Base-by-base conservation (phyloP, 2,888 invertebrate species). In the Aphrophora alni region DNA sequence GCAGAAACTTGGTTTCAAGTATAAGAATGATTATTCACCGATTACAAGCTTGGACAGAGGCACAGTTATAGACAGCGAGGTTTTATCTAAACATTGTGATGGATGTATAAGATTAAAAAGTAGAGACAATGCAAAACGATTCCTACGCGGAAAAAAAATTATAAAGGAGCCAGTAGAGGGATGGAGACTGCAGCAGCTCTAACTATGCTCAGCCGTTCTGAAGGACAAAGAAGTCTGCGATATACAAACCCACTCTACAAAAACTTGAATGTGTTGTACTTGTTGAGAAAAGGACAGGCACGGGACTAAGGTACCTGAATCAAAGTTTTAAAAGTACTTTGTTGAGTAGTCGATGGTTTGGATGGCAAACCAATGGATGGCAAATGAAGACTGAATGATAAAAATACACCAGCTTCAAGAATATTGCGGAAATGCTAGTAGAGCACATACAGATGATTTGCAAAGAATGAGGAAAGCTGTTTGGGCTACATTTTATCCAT, bases 1-100 rank as follows among this genome's bases (percentile, higher is more conserved):
- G 81, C 81, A 81, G 25, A 81, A 78, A 75, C 73, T 77, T 17
- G 77, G 81, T 21, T 74, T 69, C 73, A 78, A 44, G 26, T 78
- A 27, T 0, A 68, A 38, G 25, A 75, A 81, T 44, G 75, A 70
- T n/a, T 44, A 44, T 27, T 28, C 25, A 38, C 27, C 71, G 0
- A 26, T 44, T n/a, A 69, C 44, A 14, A 70, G 72, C 68, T 26
- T 81, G 33, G 51, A 78, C n/a, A 81, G 70, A n/a, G 81, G 78
- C n/a, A 71, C 68, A 38, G 75, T 81, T 21, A 14, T 80, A 21
- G 80, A 80, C 28, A 26, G 12, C 51, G 77, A 77, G 28, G 74
- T 77, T 51, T 21, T 81, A 14, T 33, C 59, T 14, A 81, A 81
- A 73, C 51, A 59, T 59, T 81, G 81, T 38, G 33, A 71, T 51